phyloP scores from a whole-genome alignment of 2,888 invertebrate species.

The Drosophila yooni region DNA sequence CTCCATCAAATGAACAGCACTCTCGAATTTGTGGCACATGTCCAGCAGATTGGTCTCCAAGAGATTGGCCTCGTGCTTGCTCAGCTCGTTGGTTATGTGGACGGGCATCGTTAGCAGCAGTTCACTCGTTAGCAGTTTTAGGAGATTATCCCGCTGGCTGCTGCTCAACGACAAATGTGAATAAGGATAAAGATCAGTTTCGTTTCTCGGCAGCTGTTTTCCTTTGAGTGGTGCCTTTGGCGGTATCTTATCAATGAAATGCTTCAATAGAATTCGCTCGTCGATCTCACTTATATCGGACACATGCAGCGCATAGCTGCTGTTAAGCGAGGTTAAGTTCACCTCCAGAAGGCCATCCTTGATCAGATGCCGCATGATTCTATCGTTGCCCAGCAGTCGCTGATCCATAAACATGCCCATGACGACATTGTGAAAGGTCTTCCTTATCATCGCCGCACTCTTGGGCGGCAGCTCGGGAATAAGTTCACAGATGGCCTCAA shows the following conservation, averaged over 20 bases:
- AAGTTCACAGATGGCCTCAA: constrained; percentile 44
- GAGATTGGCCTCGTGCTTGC: background rate
- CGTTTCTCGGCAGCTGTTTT: background rate
- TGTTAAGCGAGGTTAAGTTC: constrained; percentile 50
- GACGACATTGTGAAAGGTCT: constrained; percentile 49
- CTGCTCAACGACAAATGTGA: background rate
- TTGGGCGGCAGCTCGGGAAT: constrained; percentile 47
- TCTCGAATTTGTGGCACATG: constrained; percentile 33
- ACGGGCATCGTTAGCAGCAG: constrained; percentile 41
- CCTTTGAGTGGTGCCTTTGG: background rate
- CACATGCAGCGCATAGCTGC: constrained; percentile 50
- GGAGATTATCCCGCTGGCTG: constrained; percentile 21
- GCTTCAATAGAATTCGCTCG: constrained; percentile 54
- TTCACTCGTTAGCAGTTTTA: constrained; percentile 18
- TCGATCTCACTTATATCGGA: constrained; percentile 64
- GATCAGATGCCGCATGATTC: constrained; percentile 51
- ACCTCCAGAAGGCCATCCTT: constrained; percentile 63
- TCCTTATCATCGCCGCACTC: constrained; percentile 40
- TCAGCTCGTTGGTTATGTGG: constrained; percentile 23
- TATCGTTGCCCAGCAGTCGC: constrained; percentile 56
- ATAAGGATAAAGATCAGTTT: background rate
- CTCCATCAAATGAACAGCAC: constrained; percentile 1
- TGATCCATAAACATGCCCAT: constrained; percentile 58
- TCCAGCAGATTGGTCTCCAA: constrained; percentile 29
- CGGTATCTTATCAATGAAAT: background rate